These are phyloP conservation scores for Hemicentrotus pulcherrimus DNA, from an alignment of 35 echinoderm and acorn worm genomes.

Conservation along the genomic window DNA sequence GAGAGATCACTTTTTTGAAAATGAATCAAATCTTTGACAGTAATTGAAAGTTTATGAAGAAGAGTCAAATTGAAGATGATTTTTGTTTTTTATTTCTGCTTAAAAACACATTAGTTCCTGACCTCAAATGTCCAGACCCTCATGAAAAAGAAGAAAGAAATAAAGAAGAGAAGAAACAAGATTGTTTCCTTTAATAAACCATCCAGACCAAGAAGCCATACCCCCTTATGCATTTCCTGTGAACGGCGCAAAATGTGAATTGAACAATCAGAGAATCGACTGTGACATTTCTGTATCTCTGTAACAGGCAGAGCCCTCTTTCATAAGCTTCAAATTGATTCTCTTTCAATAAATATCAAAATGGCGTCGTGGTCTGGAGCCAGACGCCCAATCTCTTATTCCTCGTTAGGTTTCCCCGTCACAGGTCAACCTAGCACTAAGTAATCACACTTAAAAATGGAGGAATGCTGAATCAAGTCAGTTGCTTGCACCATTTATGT, in stretches of 20 bases:
- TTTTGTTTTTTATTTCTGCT: neutral
- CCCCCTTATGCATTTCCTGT: neutral
- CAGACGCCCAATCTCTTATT: neutral
- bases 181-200: too few species aligned
- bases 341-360: conserved; percentile 4
- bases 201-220: neutral
- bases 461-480: neutral
- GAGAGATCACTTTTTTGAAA: neutral
- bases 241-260: neutral
- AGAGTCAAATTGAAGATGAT: neutral
- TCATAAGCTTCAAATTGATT: conserved; percentile 6
- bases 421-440: neutral
- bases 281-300: neutral
- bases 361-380: neutral
- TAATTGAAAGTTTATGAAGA: neutral
- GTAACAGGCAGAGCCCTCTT: neutral
- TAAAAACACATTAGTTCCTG: neutral
- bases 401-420: neutral
- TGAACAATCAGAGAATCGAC: neutral
- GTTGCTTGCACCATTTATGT: neutral
- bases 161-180: too few species aligned
- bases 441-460: conserved; percentile 13
- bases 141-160: neutral
- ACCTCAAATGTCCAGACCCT: neutral
- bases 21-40: neutral